Base-by-base conservation (phyloP, 1,140 invertebrate species). In the Ridgeia piscesae region DNA sequence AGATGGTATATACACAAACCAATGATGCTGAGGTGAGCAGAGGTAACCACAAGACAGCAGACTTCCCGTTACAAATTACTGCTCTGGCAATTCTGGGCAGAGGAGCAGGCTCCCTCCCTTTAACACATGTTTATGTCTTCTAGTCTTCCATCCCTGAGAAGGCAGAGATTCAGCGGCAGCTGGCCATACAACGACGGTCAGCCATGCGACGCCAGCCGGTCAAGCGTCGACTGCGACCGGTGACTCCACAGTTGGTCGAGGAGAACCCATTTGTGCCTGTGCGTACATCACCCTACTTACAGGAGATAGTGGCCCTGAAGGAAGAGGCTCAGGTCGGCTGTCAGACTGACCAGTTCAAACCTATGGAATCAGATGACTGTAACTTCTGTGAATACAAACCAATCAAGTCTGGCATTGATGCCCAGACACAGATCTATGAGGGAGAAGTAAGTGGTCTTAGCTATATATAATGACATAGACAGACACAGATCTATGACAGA, bases 251-350 rank as follows among this genome's bases (percentile, higher is more conserved):
- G 58, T 95, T 96, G n/a, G 97, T 98, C 21, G 96, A 97, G 88
- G 98, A 98, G 31, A 96, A 98, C 92, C 97, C 97, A 92, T 98
- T 98, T 95, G 97, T 98, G 94, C 97, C 97, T 91, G 97, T 98
- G 34, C 98, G 99, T 96, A 99, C 98, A 0, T 98, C 99, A 92
- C 95, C 97, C 92, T 98, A 98, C 95, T 96, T 99, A 34, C 98
- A 99, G 95, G 98, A 98, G 96, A 97, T 98, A 94, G 96, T 95
- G 94, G 95, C 95, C 92, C 93, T 95, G 58, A 94, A 96, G 33
- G 89, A 96, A 93, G 97, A 98, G 95, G 96, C 96, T 88, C 97
- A 98, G 94, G 97, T 97, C 33, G 97, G 97, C 93, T 97, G 97
- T 42, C 98, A 99, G 95, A 99, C 98, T 6, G 98, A 99, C 96